Percentiles rank a stretch among this genome's conserved stretches.
Conservation (phyloP, 2,113 vertebrate species). For the Chunga burmeisteri region DNA sequence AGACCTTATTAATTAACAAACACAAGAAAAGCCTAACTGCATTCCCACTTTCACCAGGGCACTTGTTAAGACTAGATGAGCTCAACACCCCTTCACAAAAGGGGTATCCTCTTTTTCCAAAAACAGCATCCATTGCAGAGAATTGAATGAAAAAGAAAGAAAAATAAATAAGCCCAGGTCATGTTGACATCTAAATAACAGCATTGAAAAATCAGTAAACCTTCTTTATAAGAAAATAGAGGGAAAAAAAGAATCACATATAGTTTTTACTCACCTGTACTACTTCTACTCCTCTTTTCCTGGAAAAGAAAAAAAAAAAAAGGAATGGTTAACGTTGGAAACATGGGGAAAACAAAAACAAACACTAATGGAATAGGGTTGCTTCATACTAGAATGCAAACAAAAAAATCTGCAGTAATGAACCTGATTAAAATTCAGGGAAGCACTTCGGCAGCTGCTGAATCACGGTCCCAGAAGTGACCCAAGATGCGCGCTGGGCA, state of each 20-base stretch:
- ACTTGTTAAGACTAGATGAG: not conserved
- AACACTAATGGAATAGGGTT: not conserved
- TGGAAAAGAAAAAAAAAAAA: slow-evolving; percentile 66
- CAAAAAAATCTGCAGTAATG: not conserved
- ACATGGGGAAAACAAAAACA: not conserved
- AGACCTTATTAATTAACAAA: not conserved
- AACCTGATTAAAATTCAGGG: slow-evolving; percentile 22
- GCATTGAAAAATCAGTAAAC: not conserved
- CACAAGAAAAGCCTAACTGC: not conserved
- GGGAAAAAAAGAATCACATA: not conserved
- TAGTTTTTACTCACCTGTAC: slow-evolving; percentile 86
- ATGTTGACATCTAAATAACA: not conserved
- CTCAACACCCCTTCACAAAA: not conserved
- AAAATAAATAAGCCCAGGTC: not conserved
- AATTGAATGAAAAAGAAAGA: not conserved
- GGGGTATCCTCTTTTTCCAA: not conserved
- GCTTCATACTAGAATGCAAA: not conserved
- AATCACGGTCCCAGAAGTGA: not conserved
- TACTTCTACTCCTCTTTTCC: slow-evolving; percentile 97
- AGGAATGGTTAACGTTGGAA: slow-evolving; percentile 27
- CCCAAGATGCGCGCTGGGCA: not conserved
- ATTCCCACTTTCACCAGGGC: not conserved
- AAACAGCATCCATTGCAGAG: not conserved
- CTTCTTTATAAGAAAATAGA: not conserved
- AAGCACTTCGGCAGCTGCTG: not conserved